phyloP scores from a whole-genome alignment of 2,113 vertebrate species.

The Tretioscincus oriximinensis region DNA sequence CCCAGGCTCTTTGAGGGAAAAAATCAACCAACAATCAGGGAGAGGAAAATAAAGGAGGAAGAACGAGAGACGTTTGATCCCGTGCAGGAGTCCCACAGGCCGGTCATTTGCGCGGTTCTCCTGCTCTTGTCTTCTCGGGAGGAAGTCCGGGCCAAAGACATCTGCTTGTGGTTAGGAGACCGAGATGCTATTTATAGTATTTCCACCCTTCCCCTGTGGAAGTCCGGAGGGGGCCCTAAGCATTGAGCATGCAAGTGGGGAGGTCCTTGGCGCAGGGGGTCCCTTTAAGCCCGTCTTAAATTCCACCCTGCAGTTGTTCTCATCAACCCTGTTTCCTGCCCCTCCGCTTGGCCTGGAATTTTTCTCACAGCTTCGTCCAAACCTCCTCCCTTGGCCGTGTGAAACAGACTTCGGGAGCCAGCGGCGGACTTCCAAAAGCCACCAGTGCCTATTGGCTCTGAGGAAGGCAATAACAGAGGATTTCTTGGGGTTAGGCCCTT shows the following conservation, averaged over 20 bases:
- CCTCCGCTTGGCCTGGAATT: slow-evolving; percentile 62
- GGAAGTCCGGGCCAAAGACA: slow-evolving; percentile 61
- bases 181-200: slow-evolving; percentile 9
- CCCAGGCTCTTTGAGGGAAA: slow-evolving; percentile 36
- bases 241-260: background rate
- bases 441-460: background rate
- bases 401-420: background rate
- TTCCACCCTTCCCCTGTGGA: background rate
- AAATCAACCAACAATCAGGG: no score
- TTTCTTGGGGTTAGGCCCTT: background rate
- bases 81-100: slow-evolving; percentile 69
- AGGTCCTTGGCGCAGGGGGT: background rate
- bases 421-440: background rate
- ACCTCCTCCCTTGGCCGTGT: slow-evolving; percentile 35
- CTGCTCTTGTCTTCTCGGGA: slow-evolving; percentile 18
- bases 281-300: background rate
- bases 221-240: background rate
- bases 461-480: no score
- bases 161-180: slow-evolving; percentile 67
- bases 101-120: slow-evolving; percentile 43
- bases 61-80: slow-evolving; percentile 62
- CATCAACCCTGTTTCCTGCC: slow-evolving; percentile 72
- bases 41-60: background rate
- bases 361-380: slow-evolving; percentile 72
- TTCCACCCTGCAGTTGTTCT: slow-evolving; percentile 60